These are phyloP conservation scores for Notocelia uddmanniana DNA, from an alignment of 2,888 invertebrate genomes.

Conservation along the genomic window DNA sequence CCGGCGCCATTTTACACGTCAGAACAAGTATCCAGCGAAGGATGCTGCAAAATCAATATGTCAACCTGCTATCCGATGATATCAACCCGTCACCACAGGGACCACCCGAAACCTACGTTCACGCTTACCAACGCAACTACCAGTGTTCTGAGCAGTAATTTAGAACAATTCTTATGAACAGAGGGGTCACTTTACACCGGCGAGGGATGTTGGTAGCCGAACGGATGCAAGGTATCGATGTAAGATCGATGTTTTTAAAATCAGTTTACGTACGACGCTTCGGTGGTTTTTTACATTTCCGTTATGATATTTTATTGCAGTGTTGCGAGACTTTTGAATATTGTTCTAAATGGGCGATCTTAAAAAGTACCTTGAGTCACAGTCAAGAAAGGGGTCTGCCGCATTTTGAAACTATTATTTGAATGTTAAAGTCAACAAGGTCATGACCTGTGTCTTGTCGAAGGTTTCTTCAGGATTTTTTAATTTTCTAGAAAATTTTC, in stretches of 20 bases:
- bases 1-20: background rate
- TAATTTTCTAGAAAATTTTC: too few species aligned
- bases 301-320: background rate
- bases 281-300: background rate
- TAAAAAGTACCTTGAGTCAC: too few species aligned
- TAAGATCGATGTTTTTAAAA: conserved; percentile 5
- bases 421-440: too few species aligned
- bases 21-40: conserved; percentile 11
- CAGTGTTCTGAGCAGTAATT: conserved; percentile 42
- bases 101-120: conserved; percentile 51
- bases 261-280: background rate
- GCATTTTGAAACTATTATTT: too few species aligned
- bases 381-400: background rate
- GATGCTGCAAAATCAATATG: conserved; percentile 57
- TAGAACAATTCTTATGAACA: too few species aligned
- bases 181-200: background rate
- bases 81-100: conserved; percentile 64
- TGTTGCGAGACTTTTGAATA: background rate
- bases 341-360: background rate
- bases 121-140: conserved; percentile 48
- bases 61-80: conserved; percentile 51
- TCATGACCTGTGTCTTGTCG: too few species aligned
- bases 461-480: too few species aligned
- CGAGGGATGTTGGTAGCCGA: conserved; percentile 48
- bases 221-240: conserved; percentile 16